Evolutionary conservation across 37 sponge, comb jelly and placozoan species (phyloP).

Genomic region (Diacarnus erythraeanus): DNA sequence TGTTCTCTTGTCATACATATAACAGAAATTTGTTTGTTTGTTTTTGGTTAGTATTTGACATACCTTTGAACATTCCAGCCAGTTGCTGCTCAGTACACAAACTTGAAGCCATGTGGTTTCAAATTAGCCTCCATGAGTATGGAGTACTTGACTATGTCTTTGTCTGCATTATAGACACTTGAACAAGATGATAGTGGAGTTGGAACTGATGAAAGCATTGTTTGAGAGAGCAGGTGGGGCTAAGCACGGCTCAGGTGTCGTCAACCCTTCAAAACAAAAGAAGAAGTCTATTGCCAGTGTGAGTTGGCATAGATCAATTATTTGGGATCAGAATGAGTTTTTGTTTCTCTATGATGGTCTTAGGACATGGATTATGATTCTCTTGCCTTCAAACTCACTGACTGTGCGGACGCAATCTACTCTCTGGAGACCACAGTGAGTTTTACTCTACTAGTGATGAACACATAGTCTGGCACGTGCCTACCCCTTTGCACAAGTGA

Average conservation of each 20-base stretch:
- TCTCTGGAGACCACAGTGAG: slow-evolving; percentile 70
- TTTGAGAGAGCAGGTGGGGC: slow-evolving; percentile 76
- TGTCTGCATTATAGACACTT: slow-evolving; percentile 39
- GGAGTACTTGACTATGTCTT: no score
- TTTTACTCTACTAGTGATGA: background rate
- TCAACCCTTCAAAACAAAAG: slow-evolving; percentile 1
- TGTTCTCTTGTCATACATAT: no score
- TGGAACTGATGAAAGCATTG: slow-evolving; percentile 59
- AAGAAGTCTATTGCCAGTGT: background rate
- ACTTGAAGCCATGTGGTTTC: no score
- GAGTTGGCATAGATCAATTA: background rate
- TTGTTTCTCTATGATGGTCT: background rate
- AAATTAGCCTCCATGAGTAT: no score
- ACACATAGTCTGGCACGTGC: no score
- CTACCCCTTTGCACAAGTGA: no score
- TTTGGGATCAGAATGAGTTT: background rate
- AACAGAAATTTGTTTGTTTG: no score
- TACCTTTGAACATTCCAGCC: background rate
- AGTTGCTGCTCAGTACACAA: no score
- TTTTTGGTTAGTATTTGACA: no score
- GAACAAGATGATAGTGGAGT: slow-evolving; percentile 38
- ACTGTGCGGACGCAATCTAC: slow-evolving; percentile 36
- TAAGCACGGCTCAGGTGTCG: slow-evolving; percentile 21
- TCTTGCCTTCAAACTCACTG: slow-evolving; percentile 43
- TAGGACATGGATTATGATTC: slow-evolving; percentile 47